These are phyloP conservation scores for Myiotriccus ornatus DNA, from an alignment of 2,797 vertebrate species.

Conservation along the genomic window DNA sequence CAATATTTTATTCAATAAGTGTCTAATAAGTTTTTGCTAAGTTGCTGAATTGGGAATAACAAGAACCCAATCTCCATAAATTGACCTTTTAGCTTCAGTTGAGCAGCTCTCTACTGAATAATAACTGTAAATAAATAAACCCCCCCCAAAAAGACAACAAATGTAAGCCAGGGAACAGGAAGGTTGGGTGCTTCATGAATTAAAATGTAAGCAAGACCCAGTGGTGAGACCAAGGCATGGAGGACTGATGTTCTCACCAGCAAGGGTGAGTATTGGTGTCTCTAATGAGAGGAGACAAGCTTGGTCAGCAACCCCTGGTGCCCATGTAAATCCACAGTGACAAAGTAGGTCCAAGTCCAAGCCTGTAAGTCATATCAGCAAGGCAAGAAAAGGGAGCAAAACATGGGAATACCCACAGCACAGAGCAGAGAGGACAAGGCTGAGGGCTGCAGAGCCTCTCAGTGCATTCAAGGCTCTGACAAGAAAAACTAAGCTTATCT, in stretches of 20 bases:
- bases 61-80: constrained; percentile 8
- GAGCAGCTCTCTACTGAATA: background rate
- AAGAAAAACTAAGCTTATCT: background rate
- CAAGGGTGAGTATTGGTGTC: background rate
- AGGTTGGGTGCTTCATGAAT: background rate
- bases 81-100: constrained; percentile 8
- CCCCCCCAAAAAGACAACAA: background rate
- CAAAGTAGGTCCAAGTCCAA: background rate
- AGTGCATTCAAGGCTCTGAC: background rate
- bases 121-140: constrained; percentile 4
- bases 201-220: background rate
- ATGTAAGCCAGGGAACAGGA: background rate
- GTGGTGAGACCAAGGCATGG: accelerated
- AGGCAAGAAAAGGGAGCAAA: background rate
- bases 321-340: background rate
- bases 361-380: background rate
- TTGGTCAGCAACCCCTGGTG: background rate
- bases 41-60: background rate
- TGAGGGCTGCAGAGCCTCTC: background rate
- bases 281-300: background rate
- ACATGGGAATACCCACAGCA: background rate
- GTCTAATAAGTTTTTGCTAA: background rate
- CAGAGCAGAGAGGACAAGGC: accelerated
- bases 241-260: background rate
- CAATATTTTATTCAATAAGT: background rate